Percentiles rank a stretch among this genome's conserved stretches.
These are phyloP conservation scores for Anorthoa munda DNA, from an alignment of 2,888 invertebrate genomes.

Conservation along the genomic window DNA sequence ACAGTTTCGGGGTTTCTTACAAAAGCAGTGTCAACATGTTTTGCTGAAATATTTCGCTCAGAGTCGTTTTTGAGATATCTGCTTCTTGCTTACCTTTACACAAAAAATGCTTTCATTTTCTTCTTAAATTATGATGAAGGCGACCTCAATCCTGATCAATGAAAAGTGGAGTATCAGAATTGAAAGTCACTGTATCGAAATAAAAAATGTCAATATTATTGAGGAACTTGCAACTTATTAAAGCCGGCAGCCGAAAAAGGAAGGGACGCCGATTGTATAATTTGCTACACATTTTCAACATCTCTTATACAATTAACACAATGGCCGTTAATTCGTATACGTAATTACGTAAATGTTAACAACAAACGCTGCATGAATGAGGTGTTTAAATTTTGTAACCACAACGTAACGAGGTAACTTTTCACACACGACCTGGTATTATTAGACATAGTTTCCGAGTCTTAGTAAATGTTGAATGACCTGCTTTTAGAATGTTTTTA, in stretches of 20 bases:
- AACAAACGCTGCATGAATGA: slow-evolving; percentile 78
- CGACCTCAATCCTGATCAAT: slow-evolving; percentile 41
- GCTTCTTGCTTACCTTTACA: slow-evolving; percentile 11
- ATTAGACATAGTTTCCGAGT: slow-evolving; percentile 75
- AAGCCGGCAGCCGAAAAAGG: slow-evolving; percentile 44
- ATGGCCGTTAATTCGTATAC: slow-evolving; percentile 78
- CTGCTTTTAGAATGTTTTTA: slow-evolving; percentile 50
- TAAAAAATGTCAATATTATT: slow-evolving; percentile 46
- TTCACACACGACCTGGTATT: slow-evolving; percentile 76
- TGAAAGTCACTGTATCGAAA: slow-evolving; percentile 53
- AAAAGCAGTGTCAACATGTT: slow-evolving; percentile 15
- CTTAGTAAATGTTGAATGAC: slow-evolving; percentile 63
- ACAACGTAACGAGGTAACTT: slow-evolving; percentile 71
- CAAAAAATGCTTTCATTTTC: slow-evolving; percentile 51
- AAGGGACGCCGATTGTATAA: slow-evolving; percentile 64
- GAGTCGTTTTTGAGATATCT: slow-evolving; percentile 33
- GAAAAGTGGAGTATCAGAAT: slow-evolving; percentile 54
- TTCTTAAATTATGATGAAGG: slow-evolving; percentile 41
- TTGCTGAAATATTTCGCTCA: slow-evolving; percentile 30
- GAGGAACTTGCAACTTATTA: slow-evolving; percentile 29
- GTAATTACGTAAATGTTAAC: slow-evolving; percentile 80
- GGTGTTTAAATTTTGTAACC: slow-evolving; percentile 81
- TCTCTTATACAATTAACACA: slow-evolving; percentile 81
- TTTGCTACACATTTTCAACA: slow-evolving; percentile 71
- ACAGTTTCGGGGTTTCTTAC: slow-evolving; percentile 21